Base-by-base conservation (phyloP, 1,140 invertebrate genomes). In the Pseudomyrmex flavicornis region DNA sequence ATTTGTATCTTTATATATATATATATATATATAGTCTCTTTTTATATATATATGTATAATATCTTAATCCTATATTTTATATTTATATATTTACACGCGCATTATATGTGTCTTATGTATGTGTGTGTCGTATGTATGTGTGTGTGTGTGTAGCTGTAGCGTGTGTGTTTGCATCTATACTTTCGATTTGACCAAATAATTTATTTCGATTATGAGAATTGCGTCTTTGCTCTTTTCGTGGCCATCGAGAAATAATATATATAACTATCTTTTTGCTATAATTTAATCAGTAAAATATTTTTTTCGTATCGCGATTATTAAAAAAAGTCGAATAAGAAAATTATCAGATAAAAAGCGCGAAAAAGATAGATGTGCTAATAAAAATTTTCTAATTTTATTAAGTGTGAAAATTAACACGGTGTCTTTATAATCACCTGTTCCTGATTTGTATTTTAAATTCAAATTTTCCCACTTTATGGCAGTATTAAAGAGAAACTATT, bases 31-130 rank as follows among this genome's bases (percentile, higher is more conserved):
- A 17, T 61, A 74, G 13, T 56, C 59, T 7, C 35, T 52, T 84
- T 1, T 65, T 22, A 8, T 15, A 22, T 48, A 58, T 83, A 66
- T 77, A 68, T 77, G 68, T 68, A 17, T 61, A 74, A n/a, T 56
- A 56, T 7, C 35, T 52, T 84, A 35, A 35, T 7, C 0, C 58
- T 22, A 9, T 15, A 35, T 48, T 35, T 35, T 68, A 56, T 85
- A 76, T 70, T 58, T 84, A 63, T 86, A 54, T 85, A 52, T 61
- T 0, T 72, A 75, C 13, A 44, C 2, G 63, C 59, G 22, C 61
- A 74, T 59, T 79, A 58, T 75, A 73, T 87, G 72, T 87, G 46
- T 86, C 83, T 87, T 35, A 7, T 35, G 35, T 35, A 35, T 62
- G 46, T 5, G n/a, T 56, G 22, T 56, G n/a, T 17, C 17, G 17